Evolutionary conservation across 2,888 invertebrate species (phyloP), one percentile per base, ranked within the genome.

Genomic region (Drepanosiphum platanoidis): DNA sequence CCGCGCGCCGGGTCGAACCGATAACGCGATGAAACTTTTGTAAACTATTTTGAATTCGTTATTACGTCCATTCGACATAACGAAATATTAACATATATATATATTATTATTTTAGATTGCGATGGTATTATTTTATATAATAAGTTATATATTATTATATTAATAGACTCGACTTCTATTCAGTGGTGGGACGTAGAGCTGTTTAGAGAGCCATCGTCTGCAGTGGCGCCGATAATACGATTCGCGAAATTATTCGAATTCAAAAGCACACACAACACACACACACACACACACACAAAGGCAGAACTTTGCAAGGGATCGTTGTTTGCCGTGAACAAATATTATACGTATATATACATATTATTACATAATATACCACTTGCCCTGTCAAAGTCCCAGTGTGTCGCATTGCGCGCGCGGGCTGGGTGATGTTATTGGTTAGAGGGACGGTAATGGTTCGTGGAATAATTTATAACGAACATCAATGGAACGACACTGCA

Each of bases 391-490:
- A 18, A 52, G 52, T 22, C 18, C 52, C 52, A 22, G 3, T 7
- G 7, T 18, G 52, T 22, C 52, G 22, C 52, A 18, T 52, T 52
- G 52, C 2, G 18, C 18, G 18, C 18, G 8, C 52, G 22, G 52
- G 18, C n/a, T n/a, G n/a, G n/a, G n/a, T n/a, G n/a, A 72, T 46
- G 42, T 46, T 72, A 22, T 72, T 18, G 72, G 42, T 30, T 15
- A 30, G 42, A 18, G 18, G 42, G 8, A 46, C 18, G 52, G 30
- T 72, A 72, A 46, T 30, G 42, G 42, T 42, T 22, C 3, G 18
- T 30, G 72, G 42, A 72, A 72, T 42, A 46, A 72, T 72, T 72
- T 30, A 72, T 72, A 42, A 30, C 30, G 9, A 42, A 72, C 72
- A 72, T 72, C 72, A 18, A 72, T 15, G 42, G 72, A 22, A 46